phyloP scores from a whole-genome alignment of 2,797 vertebrate genomes.

The Discoglossus pictus region DNA sequence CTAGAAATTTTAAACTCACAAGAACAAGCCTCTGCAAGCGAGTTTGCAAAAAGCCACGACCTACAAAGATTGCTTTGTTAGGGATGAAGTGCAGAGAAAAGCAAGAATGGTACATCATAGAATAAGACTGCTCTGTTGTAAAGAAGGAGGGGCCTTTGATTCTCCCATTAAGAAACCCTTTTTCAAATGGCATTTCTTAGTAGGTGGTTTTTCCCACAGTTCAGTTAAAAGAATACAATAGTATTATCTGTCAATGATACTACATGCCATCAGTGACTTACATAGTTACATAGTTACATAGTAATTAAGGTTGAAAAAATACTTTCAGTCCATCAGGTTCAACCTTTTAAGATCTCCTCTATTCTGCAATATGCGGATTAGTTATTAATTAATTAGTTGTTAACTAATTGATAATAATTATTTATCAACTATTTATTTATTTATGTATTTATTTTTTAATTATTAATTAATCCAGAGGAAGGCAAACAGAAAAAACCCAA shows the following conservation, averaged over 20 bases:
- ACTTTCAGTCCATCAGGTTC: too few relatives aligned
- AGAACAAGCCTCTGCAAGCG: constrained; percentile 21
- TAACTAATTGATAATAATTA: too few relatives aligned
- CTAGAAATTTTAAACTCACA: constrained; percentile 26
- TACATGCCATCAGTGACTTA: constrained; percentile 1
- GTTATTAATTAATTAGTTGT: too few relatives aligned
- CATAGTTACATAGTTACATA: too few relatives aligned
- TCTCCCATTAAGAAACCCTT: constrained; percentile 4
- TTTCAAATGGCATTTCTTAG: constrained; percentile 22
- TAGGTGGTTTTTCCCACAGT: constrained; percentile 32
- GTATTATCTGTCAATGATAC: constrained; percentile 17
- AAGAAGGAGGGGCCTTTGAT: constrained; percentile 7
- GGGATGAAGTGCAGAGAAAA: constrained; percentile 12
- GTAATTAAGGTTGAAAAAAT: too few relatives aligned
- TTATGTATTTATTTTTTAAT: too few relatives aligned
- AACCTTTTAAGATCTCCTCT: too few relatives aligned
- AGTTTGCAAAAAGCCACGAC: constrained; percentile 10
- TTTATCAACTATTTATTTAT: too few relatives aligned
- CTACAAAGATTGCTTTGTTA: constrained; percentile 31
- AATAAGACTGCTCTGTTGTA: constrained; percentile 1
- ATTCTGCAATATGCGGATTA: too few relatives aligned
- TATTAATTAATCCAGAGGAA: too few relatives aligned
- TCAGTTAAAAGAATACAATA: constrained; percentile 28
- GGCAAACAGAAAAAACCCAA: too few relatives aligned
- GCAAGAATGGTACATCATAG: constrained; percentile 1